Base-by-base conservation (phyloP, 1,140 invertebrate species). In the Drosophila sechellia region DNA sequence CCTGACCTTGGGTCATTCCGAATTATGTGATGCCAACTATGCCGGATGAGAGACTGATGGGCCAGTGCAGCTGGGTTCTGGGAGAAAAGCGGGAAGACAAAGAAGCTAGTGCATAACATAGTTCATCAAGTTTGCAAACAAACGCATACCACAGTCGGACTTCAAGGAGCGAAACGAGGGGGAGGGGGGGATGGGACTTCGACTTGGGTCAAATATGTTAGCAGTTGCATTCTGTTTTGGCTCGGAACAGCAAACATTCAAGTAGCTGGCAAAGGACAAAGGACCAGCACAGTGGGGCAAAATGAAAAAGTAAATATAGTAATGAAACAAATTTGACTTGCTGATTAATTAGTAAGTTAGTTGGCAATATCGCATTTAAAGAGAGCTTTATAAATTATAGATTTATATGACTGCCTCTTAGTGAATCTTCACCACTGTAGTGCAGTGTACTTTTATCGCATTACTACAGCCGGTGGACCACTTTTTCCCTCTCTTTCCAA, bases 71-170 rank as follows among this genome's bases (percentile, higher is more conserved):
- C 13, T 25, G 11, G 25, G 3, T 50, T 4, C 17, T 17, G 17
- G 49, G 1, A 0, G 20, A 22, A 52, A 50, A 34, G 27, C 37
- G 10, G 34, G 22, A 25, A 31, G 13, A 37, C 15, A 25, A 10
- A 6, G 25, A n/a, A 20, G 52, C 42, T 54, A 60, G 80, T 57
- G 74, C 71, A 84, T 84, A 84, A 69, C 71, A 84, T 84, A 84
- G 80, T 84, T 84, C 71, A 79, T 84, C 81, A 84, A 84, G 80
- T 77, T 69, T 48, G 81, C 77, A 84, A 85, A 85, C 81, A 85
- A 79, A 85, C 72, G 81, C 77, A 80, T 84, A 57, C 71, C 80
- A 76, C 22, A 49, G 59, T 75, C 37, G 57, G 50, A 57, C 34
- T 39, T 52, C 68, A 63, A 73, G 48, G 35, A 34, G 20, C 31